phyloP scores from a whole-genome alignment of 2,888 invertebrate species.

The Cerastis rubricosa region DNA sequence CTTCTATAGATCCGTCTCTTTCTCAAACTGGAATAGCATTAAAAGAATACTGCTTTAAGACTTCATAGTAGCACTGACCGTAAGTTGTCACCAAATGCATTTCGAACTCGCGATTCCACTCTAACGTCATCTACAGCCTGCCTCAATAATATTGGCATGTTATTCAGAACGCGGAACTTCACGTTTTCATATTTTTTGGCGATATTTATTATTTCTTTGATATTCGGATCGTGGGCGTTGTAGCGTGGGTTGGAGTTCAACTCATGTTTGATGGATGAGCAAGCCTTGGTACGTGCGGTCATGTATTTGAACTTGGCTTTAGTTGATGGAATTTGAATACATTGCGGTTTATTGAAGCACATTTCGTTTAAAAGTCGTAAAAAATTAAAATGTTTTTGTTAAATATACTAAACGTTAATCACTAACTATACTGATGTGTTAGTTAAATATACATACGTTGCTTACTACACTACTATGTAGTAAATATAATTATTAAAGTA shows the following conservation, averaged over 20 bases:
- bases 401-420: no score
- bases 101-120: background rate
- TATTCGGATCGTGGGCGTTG: constrained; percentile 28
- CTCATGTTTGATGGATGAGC: constrained; percentile 54
- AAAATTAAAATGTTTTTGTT: no score
- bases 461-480: background rate
- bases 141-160: constrained; percentile 2
- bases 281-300: constrained; percentile 1
- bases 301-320: constrained; percentile 28
- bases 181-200: constrained; percentile 23
- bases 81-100: background rate
- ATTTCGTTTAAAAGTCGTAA: no score
- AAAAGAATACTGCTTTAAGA: no score
- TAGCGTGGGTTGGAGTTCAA: constrained; percentile 40
- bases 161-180: constrained; percentile 2
- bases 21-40: no score
- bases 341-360: background rate
- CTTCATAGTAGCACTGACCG: no score
- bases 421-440: no score
- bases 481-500: no score
- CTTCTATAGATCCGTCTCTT: no score
- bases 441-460: background rate
- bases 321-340: background rate
- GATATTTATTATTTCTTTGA: constrained; percentile 37
- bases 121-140: no score